Evolutionary conservation across 1,140 invertebrate genomes (phyloP), one percentile per base, ranked within the genome.

Genomic region (Zaprionus lachaisei): DNA sequence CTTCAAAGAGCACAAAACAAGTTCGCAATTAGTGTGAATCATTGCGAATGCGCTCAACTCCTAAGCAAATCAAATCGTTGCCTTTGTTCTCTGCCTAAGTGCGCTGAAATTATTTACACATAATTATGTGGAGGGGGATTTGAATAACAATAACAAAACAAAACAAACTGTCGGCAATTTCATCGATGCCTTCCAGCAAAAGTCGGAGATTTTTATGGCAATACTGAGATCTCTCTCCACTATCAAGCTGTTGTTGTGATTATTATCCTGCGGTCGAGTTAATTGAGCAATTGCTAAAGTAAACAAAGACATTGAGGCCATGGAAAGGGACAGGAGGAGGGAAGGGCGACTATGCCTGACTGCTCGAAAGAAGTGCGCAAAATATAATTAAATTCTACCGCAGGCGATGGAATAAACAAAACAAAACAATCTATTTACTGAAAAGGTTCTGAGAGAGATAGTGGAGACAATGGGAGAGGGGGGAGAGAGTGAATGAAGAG

Each of bases 271-370:
- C 69, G 77, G 77, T 80, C 64, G 69, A 77, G 74, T 80, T 80
- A 80, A 80, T 80, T 80, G 74, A 80, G 77, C 77, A 80, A 80
- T 80, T 80, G 77, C 77, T 68, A 80, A 68, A 80, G 67, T 80
- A 62, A 79, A 80, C 77, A 80, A 77, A 61, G 71, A 77, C 77
- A 67, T 67, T 47, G 41, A 20, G 26, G 7, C 20, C 24, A 24
- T 24, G 17, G 20, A 51, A 4, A 7, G 47, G 47, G 47, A 12
- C 6, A 4, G 9, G 11, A 12, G 3, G 9, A 17, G 44, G 14
- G 12, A 7, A 5, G 38, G 20, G 26, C 26, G 26, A 38, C 51
- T 55, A 31, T 56, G 44, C 71, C 15, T 44, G 37, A 38, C 20
- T 22, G 55, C 37, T 73, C 51, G 69, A 69, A 75, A 71, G 56